Evolutionary conservation across 1,140 invertebrate species (phyloP).

Genomic region (Chlorops oryzae): DNA sequence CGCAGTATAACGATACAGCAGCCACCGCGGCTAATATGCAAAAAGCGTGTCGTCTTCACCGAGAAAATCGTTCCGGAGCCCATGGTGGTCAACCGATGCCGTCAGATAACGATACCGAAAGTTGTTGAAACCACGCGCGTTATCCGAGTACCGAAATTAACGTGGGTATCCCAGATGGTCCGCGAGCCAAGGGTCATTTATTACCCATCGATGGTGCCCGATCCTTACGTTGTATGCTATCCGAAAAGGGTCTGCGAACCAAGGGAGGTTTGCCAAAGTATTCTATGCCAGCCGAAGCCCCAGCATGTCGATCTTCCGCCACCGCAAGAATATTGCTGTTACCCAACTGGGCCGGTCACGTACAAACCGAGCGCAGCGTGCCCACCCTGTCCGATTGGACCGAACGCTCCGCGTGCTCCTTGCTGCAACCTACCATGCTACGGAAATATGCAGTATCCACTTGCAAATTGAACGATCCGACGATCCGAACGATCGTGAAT

Average conservation of each 20-base stretch:
- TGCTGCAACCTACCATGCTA: constrained; percentile 37
- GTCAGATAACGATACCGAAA: constrained; percentile 40
- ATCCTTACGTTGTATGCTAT: constrained; percentile 43
- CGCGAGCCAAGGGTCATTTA: constrained; percentile 39
- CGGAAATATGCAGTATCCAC: constrained; percentile 35
- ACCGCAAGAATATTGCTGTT: constrained; percentile 40
- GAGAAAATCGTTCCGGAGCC: constrained; percentile 39
- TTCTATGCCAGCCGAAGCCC: constrained; percentile 41
- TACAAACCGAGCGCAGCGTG: constrained; percentile 40
- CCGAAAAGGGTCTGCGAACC: constrained; percentile 40
- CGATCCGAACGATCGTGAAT: no score
- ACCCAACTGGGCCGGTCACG: constrained; percentile 39
- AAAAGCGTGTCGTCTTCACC: constrained; percentile 38
- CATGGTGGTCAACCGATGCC: constrained; percentile 38
- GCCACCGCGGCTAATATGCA: constrained; percentile 37
- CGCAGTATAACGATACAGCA: constrained; percentile 42
- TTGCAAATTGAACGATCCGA: no score
- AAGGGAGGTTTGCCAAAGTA: constrained; percentile 37
- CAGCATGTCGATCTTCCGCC: constrained; percentile 41
- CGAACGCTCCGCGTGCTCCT: constrained; percentile 27
- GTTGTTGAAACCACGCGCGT: constrained; percentile 37
- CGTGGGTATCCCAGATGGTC: constrained; percentile 43
- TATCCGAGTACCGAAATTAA: constrained; percentile 37
- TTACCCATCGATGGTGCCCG: constrained; percentile 40
- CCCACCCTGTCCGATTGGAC: constrained; percentile 35